Percentiles rank a stretch among this genome's conserved stretches.
These are phyloP conservation scores for Cyanoderma ruficeps DNA, from an alignment of 2,113 vertebrate genomes.

Conservation along the genomic window DNA sequence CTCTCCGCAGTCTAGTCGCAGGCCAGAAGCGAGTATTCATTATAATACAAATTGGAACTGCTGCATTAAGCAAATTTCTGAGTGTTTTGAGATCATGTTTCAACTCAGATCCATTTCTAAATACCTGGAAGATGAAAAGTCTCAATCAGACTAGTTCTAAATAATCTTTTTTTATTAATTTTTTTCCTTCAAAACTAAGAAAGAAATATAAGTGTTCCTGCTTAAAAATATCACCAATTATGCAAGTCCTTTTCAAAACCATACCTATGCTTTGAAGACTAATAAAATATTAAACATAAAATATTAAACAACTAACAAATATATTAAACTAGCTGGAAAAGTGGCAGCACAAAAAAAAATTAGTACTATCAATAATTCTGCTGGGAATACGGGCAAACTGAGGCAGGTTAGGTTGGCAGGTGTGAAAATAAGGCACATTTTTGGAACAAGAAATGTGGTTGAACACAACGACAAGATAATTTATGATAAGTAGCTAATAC, in stretches of 20 bases:
- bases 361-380: not conserved
- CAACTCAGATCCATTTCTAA: not conserved
- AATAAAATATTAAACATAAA: not conserved
- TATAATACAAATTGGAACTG: not conserved
- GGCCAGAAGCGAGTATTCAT: not conserved
- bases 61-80: not conserved
- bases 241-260: not conserved
- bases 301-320: not conserved
- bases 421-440: not conserved
- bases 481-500: not conserved
- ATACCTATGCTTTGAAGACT: not conserved
- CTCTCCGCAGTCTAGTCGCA: not conserved
- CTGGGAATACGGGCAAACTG: not conserved
- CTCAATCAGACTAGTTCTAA: not conserved
- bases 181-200: not conserved
- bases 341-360: not conserved
- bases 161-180: not conserved
- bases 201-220: not conserved
- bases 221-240: not conserved
- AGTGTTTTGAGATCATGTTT: not conserved
- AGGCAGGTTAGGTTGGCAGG: not conserved
- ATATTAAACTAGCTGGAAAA: not conserved
- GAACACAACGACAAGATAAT: not conserved
- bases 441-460: not conserved
- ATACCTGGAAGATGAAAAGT: not conserved